phyloP scores from a whole-genome alignment of 2,888 invertebrate species.

The Germaria angustata region DNA sequence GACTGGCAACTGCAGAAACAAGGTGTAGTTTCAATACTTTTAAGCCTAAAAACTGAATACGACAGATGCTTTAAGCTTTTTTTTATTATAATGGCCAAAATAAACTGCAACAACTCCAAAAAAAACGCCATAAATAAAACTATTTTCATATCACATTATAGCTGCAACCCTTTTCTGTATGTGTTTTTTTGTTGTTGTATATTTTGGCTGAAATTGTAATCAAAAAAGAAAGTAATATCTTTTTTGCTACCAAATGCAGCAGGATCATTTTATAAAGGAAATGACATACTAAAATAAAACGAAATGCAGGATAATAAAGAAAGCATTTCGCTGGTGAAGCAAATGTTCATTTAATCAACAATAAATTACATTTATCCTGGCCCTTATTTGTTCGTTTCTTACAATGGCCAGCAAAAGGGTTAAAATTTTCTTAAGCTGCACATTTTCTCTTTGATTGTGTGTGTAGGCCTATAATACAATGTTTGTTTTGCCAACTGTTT shows the following conservation, averaged over 20 bases:
- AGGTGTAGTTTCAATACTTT: constrained; percentile 59
- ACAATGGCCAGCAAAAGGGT: background rate
- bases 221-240: constrained; percentile 58
- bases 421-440: background rate
- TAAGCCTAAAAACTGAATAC: constrained; percentile 64
- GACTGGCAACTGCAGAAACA: constrained; percentile 62
- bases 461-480: constrained; percentile 21
- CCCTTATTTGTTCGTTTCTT: constrained; percentile 31
- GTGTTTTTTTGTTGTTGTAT: background rate
- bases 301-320: constrained; percentile 63
- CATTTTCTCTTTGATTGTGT: background rate
- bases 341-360: constrained; percentile 66
- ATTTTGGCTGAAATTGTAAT: constrained; percentile 25
- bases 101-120: constrained; percentile 39
- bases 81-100: constrained; percentile 50
- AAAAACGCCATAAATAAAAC: constrained; percentile 47
- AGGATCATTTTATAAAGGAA: constrained; percentile 61
- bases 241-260: constrained; percentile 12
- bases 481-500: constrained; percentile 29
- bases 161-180: constrained; percentile 37
- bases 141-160: constrained; percentile 25
- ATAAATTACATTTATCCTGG: constrained; percentile 66
- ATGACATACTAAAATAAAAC: constrained; percentile 48
- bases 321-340: constrained; percentile 67
- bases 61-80: constrained; percentile 61